Base-by-base conservation (phyloP, 2,888 invertebrate genomes). In the Idaea straminata region DNA sequence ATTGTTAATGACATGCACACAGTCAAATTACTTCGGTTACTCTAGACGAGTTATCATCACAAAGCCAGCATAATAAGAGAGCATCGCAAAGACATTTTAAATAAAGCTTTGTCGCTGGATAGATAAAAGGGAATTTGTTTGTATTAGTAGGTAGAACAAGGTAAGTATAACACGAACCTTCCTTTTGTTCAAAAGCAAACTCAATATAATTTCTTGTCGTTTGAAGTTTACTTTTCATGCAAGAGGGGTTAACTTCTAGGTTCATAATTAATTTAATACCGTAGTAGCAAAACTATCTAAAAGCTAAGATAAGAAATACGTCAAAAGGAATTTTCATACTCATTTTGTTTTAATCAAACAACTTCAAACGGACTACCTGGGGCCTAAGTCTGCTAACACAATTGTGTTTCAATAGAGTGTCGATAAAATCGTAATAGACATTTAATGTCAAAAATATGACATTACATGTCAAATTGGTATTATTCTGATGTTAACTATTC, bases 101-200 rank as follows among this genome's bases (percentile, higher is more conserved):
- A 83, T 82, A 80, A 83, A 81, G 77, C 82, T 80, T 78, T 76
- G 76, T 75, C 76, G 72, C 74, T 73, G 73, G 74, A 73, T 71
- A 77, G 79, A 80, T 79, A 78, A 82, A 83, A 79, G 77, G 75
- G 78, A 83, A 79, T 82, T 82, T 78, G 78, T 81, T 81, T 80
- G 78, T 80, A 78, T 78, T 80, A 81, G 79, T 75, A 78, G 75
- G 79, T 74, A 78, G 75, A 77, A 77, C 76, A 79, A 79, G 77
- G 76, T 75, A 74, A 67, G 66, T 64, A 65, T 66, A 71, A 77
- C 70, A 72, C 69, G 71, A 67, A 72, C 65, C 64, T 65, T 62
- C 65, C 70, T 68, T 62, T 70, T 67, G 66, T 72, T 71, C 67
- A 70, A 68, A 72, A 65, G 62, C 63, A 61, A 72, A 68, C 62